Percentiles rank a stretch among this genome's conserved stretches.
These are phyloP conservation scores for Sialia sialis DNA, from an alignment of 2,113 vertebrate species.

Conservation along the genomic window DNA sequence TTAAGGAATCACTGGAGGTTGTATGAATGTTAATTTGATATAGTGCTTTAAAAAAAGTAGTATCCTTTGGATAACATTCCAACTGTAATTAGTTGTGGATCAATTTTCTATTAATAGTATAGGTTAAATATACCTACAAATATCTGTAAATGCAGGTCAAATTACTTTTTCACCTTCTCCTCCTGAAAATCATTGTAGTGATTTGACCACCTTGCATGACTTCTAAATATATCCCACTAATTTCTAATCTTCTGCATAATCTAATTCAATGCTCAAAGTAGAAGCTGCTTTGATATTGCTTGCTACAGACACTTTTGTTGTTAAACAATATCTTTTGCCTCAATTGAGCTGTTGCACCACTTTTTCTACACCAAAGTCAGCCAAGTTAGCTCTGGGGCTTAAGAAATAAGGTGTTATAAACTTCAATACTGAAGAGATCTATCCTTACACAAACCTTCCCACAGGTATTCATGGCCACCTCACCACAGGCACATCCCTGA, in stretches of 20 bases:
- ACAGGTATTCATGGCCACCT: background rate
- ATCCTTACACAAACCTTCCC: background rate
- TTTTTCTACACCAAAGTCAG: background rate
- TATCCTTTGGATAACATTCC: background rate
- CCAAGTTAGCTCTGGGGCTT: background rate
- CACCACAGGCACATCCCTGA: background rate
- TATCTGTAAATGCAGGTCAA: background rate
- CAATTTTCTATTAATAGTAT: background rate
- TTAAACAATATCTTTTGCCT: background rate
- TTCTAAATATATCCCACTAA: background rate
- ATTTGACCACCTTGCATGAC: background rate
- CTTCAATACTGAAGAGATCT: background rate
- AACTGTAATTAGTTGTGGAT: background rate
- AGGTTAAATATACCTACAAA: background rate
- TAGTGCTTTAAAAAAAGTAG: background rate
- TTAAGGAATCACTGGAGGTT: background rate
- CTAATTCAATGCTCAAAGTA: background rate
- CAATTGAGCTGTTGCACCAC: background rate
- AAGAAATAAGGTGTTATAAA: background rate
- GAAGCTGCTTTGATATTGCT: background rate
- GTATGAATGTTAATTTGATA: background rate
- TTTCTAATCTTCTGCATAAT: background rate
- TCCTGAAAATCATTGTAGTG: background rate
- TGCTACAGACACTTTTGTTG: background rate
- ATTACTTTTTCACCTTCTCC: background rate